A percentile compares a stretch with the other conserved stretches of the same genome.
These are phyloP conservation scores for Cephus runcator DNA, from an alignment of 2,888 invertebrate species.

Conservation along the genomic window DNA sequence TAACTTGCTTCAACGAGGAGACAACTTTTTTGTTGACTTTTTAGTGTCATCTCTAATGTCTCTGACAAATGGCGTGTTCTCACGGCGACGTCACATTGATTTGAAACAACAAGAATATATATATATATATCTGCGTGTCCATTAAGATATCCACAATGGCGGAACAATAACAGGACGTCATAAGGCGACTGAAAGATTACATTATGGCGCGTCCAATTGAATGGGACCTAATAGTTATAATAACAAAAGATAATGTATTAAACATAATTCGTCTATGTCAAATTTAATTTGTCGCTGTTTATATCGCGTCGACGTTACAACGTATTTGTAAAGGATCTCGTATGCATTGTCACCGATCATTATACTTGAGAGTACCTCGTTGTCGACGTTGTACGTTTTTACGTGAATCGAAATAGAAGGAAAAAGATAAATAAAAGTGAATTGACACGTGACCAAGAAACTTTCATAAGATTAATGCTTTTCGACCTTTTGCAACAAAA, in stretches of 20 bases:
- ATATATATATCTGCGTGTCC: background rate
- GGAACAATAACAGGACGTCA: background rate
- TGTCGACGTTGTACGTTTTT: slow-evolving; percentile 23
- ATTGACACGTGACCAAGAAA: background rate
- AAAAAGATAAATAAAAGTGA: background rate
- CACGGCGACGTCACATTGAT: background rate
- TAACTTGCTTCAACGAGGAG: background rate
- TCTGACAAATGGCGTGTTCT: background rate
- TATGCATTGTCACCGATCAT: background rate
- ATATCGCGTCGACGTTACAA: background rate
- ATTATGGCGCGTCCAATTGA: slow-evolving; percentile 8
- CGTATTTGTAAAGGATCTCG: background rate
- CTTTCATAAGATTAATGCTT: background rate
- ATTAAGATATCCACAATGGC: background rate
- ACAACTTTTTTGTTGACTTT: background rate
- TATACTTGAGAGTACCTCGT: background rate
- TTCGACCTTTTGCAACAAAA: background rate
- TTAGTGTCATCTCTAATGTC: background rate
- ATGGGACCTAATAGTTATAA: slow-evolving; percentile 12
- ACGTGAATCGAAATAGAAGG: slow-evolving; percentile 9
- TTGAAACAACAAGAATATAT: background rate
- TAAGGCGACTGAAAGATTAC: background rate
- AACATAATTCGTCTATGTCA: background rate
- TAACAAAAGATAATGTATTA: background rate
- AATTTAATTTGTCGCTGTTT: background rate